Evolutionary conservation across 1,140 invertebrate species (phyloP).

Genomic region (Drosophila grimshawi): DNA sequence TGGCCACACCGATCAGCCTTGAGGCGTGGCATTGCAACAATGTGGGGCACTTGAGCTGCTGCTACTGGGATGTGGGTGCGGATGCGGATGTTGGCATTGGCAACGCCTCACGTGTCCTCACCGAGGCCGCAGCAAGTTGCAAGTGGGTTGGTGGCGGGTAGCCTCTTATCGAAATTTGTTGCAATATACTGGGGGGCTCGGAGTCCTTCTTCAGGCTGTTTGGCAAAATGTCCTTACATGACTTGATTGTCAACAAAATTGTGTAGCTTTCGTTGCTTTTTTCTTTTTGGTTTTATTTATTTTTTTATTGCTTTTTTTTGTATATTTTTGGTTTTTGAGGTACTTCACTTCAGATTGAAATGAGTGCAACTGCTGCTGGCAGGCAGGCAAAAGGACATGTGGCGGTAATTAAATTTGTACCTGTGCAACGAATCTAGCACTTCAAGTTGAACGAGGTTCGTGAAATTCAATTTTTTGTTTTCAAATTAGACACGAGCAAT

Average conservation of each 20-base stretch:
- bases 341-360: conserved; percentile 59
- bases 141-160: conserved; percentile 9
- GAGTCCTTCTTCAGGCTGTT: conserved; percentile 47
- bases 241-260: conserved; percentile 80
- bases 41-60: conserved; percentile 47
- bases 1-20: conserved; percentile 30
- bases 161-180: conserved; percentile 76
- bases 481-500: conserved; percentile 43
- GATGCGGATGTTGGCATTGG: conserved; percentile 62
- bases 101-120: conserved; percentile 61
- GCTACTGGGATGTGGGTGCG: conserved; percentile 58
- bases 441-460: conserved; percentile 27
- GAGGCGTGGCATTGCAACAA: conserved; percentile 33
- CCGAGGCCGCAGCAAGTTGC: conserved; percentile 60
- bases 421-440: conserved; percentile 25
- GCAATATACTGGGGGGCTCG: conserved; percentile 59
- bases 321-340: conserved; percentile 31
- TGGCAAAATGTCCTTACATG: conserved; percentile 58
- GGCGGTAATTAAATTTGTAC: conserved; percentile 72
- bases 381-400: conserved; percentile 68
- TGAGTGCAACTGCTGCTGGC: conserved; percentile 57
- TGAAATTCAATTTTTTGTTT: conserved; percentile 36
- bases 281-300: conserved; percentile 16
- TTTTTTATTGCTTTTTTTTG: conserved; percentile 13
- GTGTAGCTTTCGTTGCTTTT: conserved; percentile 47